Percentiles rank a stretch among this genome's conserved stretches.
Evolutionary conservation across 2,797 vertebrate genomes (phyloP).

Genomic region (Calcarius lapponicus): DNA sequence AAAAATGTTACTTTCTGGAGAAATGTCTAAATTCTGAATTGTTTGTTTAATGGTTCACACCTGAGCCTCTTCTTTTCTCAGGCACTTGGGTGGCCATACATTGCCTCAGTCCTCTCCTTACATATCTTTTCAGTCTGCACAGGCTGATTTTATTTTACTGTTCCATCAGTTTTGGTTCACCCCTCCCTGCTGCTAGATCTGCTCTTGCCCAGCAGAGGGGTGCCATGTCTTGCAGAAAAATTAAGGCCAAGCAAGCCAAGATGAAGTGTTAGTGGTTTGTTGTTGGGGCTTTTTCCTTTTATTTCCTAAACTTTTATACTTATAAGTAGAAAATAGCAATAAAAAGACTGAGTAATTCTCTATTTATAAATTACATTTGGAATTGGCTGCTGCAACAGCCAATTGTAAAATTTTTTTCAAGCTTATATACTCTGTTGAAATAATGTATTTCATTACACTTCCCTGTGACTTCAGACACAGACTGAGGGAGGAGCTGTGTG

Average conservation of each 20-base stretch:
- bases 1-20: background rate
- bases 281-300: background rate
- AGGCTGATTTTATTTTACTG: background rate
- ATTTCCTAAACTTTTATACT: background rate
- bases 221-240: background rate
- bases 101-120: background rate
- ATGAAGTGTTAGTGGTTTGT: background rate
- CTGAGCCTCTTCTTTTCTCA: background rate
- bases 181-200: background rate
- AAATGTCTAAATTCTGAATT: background rate
- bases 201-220: conserved; percentile 38
- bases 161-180: background rate
- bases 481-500: background rate
- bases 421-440: background rate
- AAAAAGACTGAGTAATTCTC: background rate
- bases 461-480: background rate
- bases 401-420: background rate
- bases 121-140: background rate
- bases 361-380: background rate
- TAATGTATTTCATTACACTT: background rate
- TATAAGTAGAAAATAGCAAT: background rate
- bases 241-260: background rate
- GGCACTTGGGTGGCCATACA: background rate
- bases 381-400: background rate
- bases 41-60: background rate